Percentiles rank a stretch among this genome's conserved stretches.
Evolutionary conservation across 2,888 invertebrate species (phyloP).

Genomic region (Taenaris catops): DNA sequence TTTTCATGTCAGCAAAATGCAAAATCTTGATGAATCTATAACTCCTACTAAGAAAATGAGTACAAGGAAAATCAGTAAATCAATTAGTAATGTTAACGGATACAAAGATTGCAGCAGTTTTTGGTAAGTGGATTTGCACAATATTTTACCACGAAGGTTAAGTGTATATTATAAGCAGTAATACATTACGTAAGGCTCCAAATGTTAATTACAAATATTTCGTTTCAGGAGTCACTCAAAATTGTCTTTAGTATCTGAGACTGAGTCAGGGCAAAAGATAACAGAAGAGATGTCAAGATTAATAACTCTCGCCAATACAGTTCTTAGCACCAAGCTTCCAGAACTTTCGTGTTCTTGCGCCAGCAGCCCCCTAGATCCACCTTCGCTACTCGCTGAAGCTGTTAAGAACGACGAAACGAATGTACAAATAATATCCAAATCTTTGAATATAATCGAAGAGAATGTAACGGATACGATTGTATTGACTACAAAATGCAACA

Average conservation of each 20-base stretch:
- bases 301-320: slow-evolving; percentile 72
- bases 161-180: neutral
- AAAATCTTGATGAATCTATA: slow-evolving; percentile 46
- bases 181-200: neutral
- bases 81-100: slow-evolving; percentile 65
- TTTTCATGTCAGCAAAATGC: slow-evolving; percentile 60
- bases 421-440: slow-evolving; percentile 32
- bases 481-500: slow-evolving; percentile 37
- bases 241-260: slow-evolving; percentile 49
- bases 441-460: slow-evolving; percentile 40
- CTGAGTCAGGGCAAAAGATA: slow-evolving; percentile 51
- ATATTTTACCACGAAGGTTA: slow-evolving; percentile 1
- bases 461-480: slow-evolving; percentile 37
- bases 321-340: slow-evolving; percentile 64
- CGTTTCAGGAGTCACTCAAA: slow-evolving; percentile 60
- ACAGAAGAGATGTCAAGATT: slow-evolving; percentile 66
- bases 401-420: slow-evolving; percentile 30
- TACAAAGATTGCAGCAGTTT: slow-evolving; percentile 47
- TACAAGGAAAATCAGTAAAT: slow-evolving; percentile 65
- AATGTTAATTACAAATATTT: neutral
- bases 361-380: slow-evolving; percentile 25
- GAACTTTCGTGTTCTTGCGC: slow-evolving; percentile 55
- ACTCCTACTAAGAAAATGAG: slow-evolving; percentile 50
- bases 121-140: slow-evolving; percentile 41
- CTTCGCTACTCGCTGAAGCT: slow-evolving; percentile 17